Percentiles rank a stretch among this genome's conserved stretches.
Evolutionary conservation across 2,797 vertebrate species (phyloP).

Genomic region (Gymnoscopelus microlampas): DNA sequence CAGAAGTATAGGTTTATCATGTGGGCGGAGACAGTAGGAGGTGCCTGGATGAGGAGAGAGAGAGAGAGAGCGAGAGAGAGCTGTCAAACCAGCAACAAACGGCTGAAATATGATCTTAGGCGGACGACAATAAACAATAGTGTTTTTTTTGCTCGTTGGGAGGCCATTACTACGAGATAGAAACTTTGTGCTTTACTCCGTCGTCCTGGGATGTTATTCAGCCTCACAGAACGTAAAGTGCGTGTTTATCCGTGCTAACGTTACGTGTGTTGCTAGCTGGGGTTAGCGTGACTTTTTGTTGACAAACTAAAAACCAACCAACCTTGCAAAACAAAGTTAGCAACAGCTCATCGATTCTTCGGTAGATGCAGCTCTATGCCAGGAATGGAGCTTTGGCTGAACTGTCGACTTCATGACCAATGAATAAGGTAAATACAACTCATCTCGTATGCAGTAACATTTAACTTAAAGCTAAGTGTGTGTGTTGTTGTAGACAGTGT

Average conservation of each 20-base stretch:
- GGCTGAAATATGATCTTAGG: constrained; percentile 50
- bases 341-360: constrained; percentile 5
- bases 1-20: no score
- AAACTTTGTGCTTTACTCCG: not conserved
- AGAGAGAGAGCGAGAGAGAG: constrained; percentile 47
- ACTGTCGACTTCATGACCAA: no score
- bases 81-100: constrained; percentile 74
- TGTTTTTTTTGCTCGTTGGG: constrained; percentile 24
- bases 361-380: not conserved
- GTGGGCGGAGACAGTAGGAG: constrained; percentile 51
- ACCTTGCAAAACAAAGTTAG: constrained; percentile 40
- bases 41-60: constrained; percentile 25
- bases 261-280: constrained; percentile 43
- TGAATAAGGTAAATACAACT: no score
- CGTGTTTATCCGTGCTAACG: constrained; percentile 46
- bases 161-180: constrained; percentile 2
- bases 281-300: constrained; percentile 65
- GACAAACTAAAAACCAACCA: constrained; percentile 61
- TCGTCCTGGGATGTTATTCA: constrained; percentile 13
- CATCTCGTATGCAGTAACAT: not conserved
- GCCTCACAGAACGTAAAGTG: constrained; percentile 33
- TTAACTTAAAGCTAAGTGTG: not conserved
- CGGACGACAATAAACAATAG: constrained; percentile 20
- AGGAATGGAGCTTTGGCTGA: no score
- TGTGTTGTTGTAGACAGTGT: constrained; percentile 33